Percentiles rank a stretch among this genome's conserved stretches.
These are phyloP conservation scores for Neogale vison DNA, from an alignment of 2,113 vertebrate species.

Conservation along the genomic window DNA sequence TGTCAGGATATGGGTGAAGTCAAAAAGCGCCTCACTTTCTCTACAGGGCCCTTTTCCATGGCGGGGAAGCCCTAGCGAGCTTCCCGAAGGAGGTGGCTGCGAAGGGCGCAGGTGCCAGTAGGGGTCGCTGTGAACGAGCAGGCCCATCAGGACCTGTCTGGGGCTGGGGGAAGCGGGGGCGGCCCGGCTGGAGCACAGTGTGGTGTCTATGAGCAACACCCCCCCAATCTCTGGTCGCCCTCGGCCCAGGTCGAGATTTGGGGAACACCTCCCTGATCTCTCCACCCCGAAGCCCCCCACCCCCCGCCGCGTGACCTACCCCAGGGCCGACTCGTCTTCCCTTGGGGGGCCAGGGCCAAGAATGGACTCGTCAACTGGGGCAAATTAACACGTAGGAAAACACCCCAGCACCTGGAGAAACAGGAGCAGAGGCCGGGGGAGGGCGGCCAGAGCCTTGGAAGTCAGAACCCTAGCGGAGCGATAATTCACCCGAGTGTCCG, in stretches of 20 bases:
- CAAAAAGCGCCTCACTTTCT: not conserved
- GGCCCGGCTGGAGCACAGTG: not conserved
- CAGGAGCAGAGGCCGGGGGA: constrained; percentile 80
- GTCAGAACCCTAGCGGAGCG: constrained; percentile 76
- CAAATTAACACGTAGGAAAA: constrained; percentile 90
- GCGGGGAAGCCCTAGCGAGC: not conserved
- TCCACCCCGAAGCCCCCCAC: not conserved
- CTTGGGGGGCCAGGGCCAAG: constrained; percentile 67
- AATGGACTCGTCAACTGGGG: constrained; percentile 86
- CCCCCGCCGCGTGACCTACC: not conserved
- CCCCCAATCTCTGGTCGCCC: not conserved
- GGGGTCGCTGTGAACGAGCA: constrained; percentile 9
- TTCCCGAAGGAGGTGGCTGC: constrained; percentile 36
- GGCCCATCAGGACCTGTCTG: not conserved
- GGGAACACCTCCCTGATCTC: not conserved
- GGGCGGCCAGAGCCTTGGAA: constrained; percentile 75
- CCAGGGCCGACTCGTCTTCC: constrained; percentile 60
- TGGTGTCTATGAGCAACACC: not conserved
- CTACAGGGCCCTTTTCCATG: not conserved
- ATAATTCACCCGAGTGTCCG: constrained; percentile 80
- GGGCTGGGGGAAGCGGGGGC: not conserved
- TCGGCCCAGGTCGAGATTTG: not conserved
- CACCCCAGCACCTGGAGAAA: constrained; percentile 89
- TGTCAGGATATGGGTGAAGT: not conserved
- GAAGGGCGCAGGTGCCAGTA: not conserved